Percentiles rank a stretch among this genome's conserved stretches.
Evolutionary conservation across 2,113 vertebrate species (phyloP).

Genomic region (Clarias batrachus): DNA sequence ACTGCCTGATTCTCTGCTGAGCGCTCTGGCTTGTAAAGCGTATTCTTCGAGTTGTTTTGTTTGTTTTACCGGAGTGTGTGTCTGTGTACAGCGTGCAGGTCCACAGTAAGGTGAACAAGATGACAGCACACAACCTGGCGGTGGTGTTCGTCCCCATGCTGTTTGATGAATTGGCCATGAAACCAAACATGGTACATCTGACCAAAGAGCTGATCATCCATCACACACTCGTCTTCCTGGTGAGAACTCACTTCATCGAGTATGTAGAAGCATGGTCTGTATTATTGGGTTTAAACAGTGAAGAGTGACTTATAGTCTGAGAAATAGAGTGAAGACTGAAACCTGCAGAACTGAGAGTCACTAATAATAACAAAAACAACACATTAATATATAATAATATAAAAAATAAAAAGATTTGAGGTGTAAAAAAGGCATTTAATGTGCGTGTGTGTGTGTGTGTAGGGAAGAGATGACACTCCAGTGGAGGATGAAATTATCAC

Average conservation of each 20-base stretch:
- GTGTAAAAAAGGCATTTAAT: not conserved
- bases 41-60: not conserved
- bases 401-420: not conserved
- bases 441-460: constrained; percentile 27
- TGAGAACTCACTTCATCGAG: constrained; percentile 31
- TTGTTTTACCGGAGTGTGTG: not conserved
- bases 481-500: constrained; percentile 36
- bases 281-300: not conserved
- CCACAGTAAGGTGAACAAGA: constrained; percentile 61
- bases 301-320: not conserved
- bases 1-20: not conserved
- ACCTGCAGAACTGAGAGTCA: not conserved
- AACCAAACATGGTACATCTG: constrained; percentile 62
- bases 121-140: constrained; percentile 73
- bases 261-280: not conserved
- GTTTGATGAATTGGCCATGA: constrained; percentile 67
- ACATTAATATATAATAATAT: not conserved
- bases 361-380: no score
- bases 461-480: constrained; percentile 19
- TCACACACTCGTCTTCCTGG: constrained; percentile 69
- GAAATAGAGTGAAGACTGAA: not conserved
- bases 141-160: constrained; percentile 71
- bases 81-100: constrained; percentile 67
- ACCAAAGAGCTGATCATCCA: constrained; percentile 73
- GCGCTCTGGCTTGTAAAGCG: not conserved